Evolutionary conservation across 2,888 invertebrate species (phyloP), one percentile per base, ranked within the genome.

Genomic region (Amphipoea oculea): DNA sequence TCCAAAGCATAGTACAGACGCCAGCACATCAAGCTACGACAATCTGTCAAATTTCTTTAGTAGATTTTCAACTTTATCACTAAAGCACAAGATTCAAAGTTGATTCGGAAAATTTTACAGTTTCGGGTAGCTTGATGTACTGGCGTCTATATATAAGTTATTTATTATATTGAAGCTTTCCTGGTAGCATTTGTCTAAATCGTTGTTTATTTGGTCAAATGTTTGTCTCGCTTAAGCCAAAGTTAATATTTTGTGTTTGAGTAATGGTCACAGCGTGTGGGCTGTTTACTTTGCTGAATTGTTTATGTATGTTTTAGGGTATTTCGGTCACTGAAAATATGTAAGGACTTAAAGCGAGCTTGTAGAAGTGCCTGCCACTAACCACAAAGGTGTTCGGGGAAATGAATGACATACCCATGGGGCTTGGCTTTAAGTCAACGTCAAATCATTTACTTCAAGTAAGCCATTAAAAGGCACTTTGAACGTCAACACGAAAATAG

Each of bases 221-320:
- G 54, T 82, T 73, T 70, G 66, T 70, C 45, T 54, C 14, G 65
- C 62, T 82, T 66, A 66, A 60, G 45, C 70, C 45, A 73, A 78
- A 73, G 78, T 71, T 82, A 73, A 62, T 73, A 78, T 82, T 82
- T 54, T 54, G 62, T 82, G 73, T 82, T 82, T 78, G 78, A 54
- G 51, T 82, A 78, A 54, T 73, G 78, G 73, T 73, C 60, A 70
- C 20, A 4, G 68, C 12, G 51, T 54, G 40, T 54, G 20, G 36
- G 57, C 20, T 81, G 69, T 81, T 82, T 78, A 62, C 78, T 66
- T 62, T 65, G 20, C 14, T 66, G 42, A 62, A 82, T 70, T 73
- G 60, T 78, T 73, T 73, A 57, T 40, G 20, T 66, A 51, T 45
- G 48, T 76, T 72, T 81, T 62, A 45, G 36, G 36, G 7, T 73